phyloP scores from a whole-genome alignment of 2,888 invertebrate species.

The Eupithecia tripunctaria region DNA sequence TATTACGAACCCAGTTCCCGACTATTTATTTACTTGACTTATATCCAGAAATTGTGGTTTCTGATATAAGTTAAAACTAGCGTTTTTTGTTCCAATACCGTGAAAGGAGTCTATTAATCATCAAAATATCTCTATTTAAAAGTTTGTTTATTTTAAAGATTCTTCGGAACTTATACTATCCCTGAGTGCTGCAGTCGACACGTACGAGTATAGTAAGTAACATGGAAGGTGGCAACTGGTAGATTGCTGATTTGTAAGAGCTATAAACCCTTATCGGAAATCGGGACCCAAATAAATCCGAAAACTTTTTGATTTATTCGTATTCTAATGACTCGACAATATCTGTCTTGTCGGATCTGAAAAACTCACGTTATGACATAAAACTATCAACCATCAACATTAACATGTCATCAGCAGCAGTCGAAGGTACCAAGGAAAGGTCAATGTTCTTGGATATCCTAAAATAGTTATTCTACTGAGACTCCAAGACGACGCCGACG shows the following conservation, averaged over 20 bases:
- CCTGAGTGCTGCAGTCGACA: too few relatives aligned
- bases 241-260: background rate
- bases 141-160: too few relatives aligned
- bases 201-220: too few relatives aligned
- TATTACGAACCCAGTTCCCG: background rate
- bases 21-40: background rate
- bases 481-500: slow-evolving; percentile 39
- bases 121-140: too few relatives aligned
- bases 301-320: background rate
- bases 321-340: background rate
- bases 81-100: too few relatives aligned
- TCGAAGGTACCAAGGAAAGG: slow-evolving; percentile 43
- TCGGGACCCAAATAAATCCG: background rate
- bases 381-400: background rate
- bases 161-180: too few relatives aligned
- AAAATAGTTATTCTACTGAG: slow-evolving; percentile 45
- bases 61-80: background rate
- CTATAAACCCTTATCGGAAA: background rate
- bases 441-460: slow-evolving; percentile 54
- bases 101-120: too few relatives aligned
- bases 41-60: background rate
- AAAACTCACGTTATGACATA: background rate
- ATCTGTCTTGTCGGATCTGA: background rate
- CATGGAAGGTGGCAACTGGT: too few relatives aligned
- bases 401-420: background rate